These are phyloP conservation scores for Cylindroiulus punctatus DNA, from an alignment of 2,888 invertebrate genomes.

Conservation along the genomic window DNA sequence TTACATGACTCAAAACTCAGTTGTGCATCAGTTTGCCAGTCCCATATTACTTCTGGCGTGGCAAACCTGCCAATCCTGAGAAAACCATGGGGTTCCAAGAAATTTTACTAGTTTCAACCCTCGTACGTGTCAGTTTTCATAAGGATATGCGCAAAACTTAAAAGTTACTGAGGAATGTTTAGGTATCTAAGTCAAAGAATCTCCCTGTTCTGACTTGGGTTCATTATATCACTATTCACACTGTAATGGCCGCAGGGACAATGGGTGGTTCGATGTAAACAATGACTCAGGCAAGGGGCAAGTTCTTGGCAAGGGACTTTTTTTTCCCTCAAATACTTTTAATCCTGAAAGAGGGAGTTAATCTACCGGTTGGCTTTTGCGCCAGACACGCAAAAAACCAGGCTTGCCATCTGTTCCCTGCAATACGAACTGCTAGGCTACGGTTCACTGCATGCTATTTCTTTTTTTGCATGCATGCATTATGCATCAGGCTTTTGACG, in stretches of 20 bases:
- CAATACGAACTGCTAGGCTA: neutral
- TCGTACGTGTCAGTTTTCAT: too few relatives aligned
- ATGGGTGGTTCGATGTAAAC: neutral
- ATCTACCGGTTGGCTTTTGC: constrained; percentile 1
- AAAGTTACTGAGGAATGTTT: too few relatives aligned
- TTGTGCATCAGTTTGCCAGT: too few relatives aligned
- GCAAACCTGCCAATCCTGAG: too few relatives aligned
- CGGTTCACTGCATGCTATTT: constrained; percentile 34
- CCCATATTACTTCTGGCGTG: too few relatives aligned
- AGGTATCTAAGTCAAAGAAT: too few relatives aligned
- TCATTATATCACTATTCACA: too few relatives aligned
- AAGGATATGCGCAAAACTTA: too few relatives aligned
- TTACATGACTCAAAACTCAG: too few relatives aligned
- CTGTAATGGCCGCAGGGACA: neutral
- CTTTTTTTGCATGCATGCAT: constrained; percentile 15
- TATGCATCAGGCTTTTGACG: constrained; percentile 45
- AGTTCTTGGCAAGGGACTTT: neutral
- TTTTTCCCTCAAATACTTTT: neutral
- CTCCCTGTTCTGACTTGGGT: too few relatives aligned
- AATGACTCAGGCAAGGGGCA: neutral
- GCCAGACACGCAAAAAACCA: neutral
- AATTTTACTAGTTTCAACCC: too few relatives aligned
- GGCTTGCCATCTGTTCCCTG: constrained; percentile 5
- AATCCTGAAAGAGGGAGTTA: neutral
- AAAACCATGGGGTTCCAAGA: too few relatives aligned